Base-by-base conservation (phyloP, 2,113 vertebrate genomes). In the Orientallactaga bullata region DNA sequence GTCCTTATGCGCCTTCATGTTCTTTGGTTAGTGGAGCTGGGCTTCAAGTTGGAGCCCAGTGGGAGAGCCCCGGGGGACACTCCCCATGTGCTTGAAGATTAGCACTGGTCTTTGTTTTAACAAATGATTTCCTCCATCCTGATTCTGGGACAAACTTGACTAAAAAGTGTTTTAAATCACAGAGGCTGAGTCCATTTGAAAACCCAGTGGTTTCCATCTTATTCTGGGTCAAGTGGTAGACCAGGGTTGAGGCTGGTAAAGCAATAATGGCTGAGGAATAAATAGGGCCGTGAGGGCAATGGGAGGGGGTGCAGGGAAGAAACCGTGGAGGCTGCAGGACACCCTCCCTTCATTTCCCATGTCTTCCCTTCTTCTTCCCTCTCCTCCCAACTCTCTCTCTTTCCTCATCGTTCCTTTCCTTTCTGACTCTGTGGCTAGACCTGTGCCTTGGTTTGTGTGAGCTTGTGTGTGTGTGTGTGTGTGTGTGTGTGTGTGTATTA, bases 61-160 rank as follows among this genome's bases (percentile, higher is more conserved):
- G 21, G 2, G 35, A 39, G 39, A 69, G 35, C 61, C 58, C 69
- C 17, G 1, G 30, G 23, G 18, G 73, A n/a, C 2, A 2, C 0
- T n/a, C 15, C 58, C 24, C 0, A 1, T 3, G 30, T 32, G 20
- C 47, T 63, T 35, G 51, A 37, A 32, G 74, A 65, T 12, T 24
- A 3, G 7, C n/a, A 32, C 1, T 11, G 55, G 23, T 26, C n/a
- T 65, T 42, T n/a, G 35, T 66, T 71, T 89, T 95, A 47, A 80
- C 80, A 55, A 66, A 73, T 24, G 66, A 26, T 65, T 76, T 71
- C 55, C 65, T 89, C 65, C 66, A 28, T 73, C 32, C 74, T 42
- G 63, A 73, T 90, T 89, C 92, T 77, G 84, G 78, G 55, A 85
- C 47, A 28, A 42, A 58, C 61, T 60, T 47, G 73, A 18, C 17